Evolutionary conservation across 2,888 invertebrate genomes (phyloP).

Genomic region (Heterodera filipjevi): DNA sequence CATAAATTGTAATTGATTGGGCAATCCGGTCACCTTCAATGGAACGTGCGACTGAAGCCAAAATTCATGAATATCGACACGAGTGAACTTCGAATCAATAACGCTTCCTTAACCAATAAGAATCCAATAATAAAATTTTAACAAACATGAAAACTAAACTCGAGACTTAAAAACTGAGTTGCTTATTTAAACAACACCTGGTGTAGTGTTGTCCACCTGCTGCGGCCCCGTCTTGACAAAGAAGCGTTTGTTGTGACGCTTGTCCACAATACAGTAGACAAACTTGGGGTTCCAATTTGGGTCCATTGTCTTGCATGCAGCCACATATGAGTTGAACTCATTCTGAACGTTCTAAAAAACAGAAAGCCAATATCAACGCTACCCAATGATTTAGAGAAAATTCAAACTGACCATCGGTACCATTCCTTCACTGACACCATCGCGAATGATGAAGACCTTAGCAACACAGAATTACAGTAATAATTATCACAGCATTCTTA

Average conservation of each 20-base stretch:
- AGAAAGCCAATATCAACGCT: background rate
- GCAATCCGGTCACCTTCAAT: constrained; percentile 30
- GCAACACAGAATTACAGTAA: background rate
- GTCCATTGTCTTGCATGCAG: constrained; percentile 11
- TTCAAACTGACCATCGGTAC: constrained; percentile 32
- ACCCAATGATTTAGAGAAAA: too few relatives aligned
- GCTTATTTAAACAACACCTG: background rate
- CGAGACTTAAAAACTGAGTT: background rate
- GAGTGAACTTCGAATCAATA: constrained; percentile 35
- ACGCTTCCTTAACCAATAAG: constrained; percentile 39
- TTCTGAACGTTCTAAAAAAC: constrained; percentile 23
- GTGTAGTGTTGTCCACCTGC: background rate
- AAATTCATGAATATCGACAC: constrained; percentile 39
- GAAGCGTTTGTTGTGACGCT: constrained; percentile 43
- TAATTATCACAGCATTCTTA: background rate
- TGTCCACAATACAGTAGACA: constrained; percentile 40
- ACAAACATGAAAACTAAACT: constrained; percentile 35
- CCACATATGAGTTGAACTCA: constrained; percentile 37
- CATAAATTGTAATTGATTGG: background rate
- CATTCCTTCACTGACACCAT: constrained; percentile 46
- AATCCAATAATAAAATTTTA: background rate
- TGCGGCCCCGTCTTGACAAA: constrained; percentile 13
- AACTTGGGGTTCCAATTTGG: constrained; percentile 34
- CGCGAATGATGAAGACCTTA: constrained; percentile 40
- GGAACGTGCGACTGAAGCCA: constrained; percentile 39